phyloP scores from a whole-genome alignment of 2,113 vertebrate genomes.

The Hystrix brachyura region DNA sequence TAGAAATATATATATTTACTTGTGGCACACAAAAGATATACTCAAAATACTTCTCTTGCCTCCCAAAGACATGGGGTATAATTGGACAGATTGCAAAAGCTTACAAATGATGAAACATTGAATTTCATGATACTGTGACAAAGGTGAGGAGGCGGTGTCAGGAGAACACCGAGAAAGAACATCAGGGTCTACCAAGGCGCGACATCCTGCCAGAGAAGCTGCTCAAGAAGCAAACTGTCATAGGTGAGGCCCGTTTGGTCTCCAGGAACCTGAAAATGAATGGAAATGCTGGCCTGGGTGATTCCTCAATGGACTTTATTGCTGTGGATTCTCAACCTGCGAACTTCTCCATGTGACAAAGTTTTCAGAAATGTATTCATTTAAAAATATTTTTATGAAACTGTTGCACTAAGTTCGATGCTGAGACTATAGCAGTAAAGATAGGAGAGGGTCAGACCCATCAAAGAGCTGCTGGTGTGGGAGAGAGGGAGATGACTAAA shows the following conservation, averaged over 20 bases:
- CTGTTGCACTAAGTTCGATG: not conserved
- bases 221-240: not conserved
- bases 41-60: not conserved
- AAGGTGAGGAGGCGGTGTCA: not conserved
- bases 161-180: not conserved
- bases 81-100: not conserved
- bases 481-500: not conserved
- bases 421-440: not conserved
- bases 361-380: not conserved
- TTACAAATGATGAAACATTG: not conserved
- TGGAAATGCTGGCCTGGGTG: accelerated
- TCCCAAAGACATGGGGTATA: not conserved
- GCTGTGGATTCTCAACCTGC: not conserved
- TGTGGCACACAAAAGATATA: not conserved
- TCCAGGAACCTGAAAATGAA: not conserved
- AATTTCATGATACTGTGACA: not conserved
- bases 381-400: not conserved
- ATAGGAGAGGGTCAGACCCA: not conserved
- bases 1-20: not conserved
- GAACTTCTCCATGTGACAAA: not conserved
- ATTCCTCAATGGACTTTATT: not conserved
- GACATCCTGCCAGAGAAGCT: not conserved
- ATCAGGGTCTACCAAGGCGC: not conserved
- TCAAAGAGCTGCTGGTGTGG: not conserved
- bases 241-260: not conserved